These are phyloP conservation scores for Trypoxylus dichotomus DNA, from an alignment of 1,140 invertebrate species.

Conservation along the genomic window DNA sequence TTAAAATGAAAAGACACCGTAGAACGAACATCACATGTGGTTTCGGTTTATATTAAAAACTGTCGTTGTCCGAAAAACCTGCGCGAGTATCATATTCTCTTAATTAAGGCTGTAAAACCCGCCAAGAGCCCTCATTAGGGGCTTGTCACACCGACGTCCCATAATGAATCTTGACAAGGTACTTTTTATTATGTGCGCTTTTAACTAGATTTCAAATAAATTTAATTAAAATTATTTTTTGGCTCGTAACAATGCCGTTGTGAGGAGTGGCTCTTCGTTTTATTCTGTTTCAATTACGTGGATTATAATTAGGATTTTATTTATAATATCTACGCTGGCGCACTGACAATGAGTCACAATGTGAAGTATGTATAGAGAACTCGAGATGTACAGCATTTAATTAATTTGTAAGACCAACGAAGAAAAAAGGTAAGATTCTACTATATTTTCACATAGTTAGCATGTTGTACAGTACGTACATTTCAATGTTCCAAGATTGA, in stretches of 20 bases:
- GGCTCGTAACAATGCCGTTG: neutral
- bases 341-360: neutral
- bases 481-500: no score
- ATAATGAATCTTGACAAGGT: slow-evolving; percentile 53
- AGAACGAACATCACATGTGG: slow-evolving; percentile 33
- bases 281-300: slow-evolving; percentile 7
- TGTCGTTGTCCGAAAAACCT: slow-evolving; percentile 47
- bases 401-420: no score
- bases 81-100: slow-evolving; percentile 51
- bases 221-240: slow-evolving; percentile 49
- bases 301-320: slow-evolving; percentile 9
- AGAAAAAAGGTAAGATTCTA: no score
- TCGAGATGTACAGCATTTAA: no score
- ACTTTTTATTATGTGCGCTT: slow-evolving; percentile 51
- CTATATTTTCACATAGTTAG: no score
- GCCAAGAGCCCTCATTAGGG: slow-evolving; percentile 52
- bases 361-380: neutral
- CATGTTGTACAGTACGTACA: no score
- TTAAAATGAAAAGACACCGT: slow-evolving; percentile 29
- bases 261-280: neutral
- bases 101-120: slow-evolving; percentile 52
- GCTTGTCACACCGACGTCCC: slow-evolving; percentile 50
- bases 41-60: slow-evolving; percentile 40
- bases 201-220: slow-evolving; percentile 52
- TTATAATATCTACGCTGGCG: neutral